phyloP scores from a whole-genome alignment of 2,113 vertebrate species.

The Pantherophis guttatus region DNA sequence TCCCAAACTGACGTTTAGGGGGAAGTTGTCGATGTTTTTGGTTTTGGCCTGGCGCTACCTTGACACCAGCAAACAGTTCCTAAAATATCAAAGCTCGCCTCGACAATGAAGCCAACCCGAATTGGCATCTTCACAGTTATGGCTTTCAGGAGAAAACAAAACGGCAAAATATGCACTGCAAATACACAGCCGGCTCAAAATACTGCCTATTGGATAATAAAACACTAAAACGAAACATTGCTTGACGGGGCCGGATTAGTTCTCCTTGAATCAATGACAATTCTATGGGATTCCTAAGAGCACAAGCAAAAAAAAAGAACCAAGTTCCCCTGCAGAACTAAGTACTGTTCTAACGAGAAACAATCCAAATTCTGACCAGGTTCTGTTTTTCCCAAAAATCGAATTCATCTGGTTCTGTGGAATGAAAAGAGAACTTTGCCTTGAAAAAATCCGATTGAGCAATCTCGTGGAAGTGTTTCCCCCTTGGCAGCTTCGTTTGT shows the following conservation, averaged over 20 bases:
- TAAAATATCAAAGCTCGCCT: not conserved
- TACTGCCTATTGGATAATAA: not conserved
- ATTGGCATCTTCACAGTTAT: not conserved
- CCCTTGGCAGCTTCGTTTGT: not conserved
- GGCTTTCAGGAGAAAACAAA: not conserved
- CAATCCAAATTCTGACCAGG: not conserved
- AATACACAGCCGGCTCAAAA: slow-evolving; percentile 33
- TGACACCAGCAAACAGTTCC: not conserved
- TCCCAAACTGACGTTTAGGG: not conserved
- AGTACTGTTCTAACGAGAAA: not conserved
- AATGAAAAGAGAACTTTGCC: not conserved
- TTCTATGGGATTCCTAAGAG: not conserved
- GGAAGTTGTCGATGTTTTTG: not conserved
- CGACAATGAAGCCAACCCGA: slow-evolving; percentile 13
- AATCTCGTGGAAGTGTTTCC: not conserved
- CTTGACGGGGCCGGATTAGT: not conserved
- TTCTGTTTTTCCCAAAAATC: not conserved
- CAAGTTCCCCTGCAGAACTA: not conserved
- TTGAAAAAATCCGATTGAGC: not conserved
- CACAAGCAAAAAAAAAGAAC: not conserved
- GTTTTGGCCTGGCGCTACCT: slow-evolving; percentile 16
- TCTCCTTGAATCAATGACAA: not conserved
- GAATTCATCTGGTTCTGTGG: not conserved
- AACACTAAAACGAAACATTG: too few relatives aligned
- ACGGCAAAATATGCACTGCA: not conserved